Evolutionary conservation across 2,888 invertebrate genomes (phyloP).

Genomic region (Oscheius sp.): DNA sequence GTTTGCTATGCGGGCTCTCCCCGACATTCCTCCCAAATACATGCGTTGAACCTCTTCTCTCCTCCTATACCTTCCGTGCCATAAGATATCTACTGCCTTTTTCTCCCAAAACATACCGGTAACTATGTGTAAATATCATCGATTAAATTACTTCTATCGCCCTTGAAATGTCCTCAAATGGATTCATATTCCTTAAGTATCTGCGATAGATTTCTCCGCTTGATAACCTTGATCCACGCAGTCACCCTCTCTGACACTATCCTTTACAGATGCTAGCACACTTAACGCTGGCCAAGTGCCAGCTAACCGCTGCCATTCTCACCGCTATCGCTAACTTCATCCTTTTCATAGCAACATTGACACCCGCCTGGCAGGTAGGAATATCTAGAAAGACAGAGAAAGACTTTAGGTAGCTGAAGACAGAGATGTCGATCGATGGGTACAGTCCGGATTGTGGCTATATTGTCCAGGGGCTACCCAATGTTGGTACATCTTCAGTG

Average conservation of each 20-base stretch:
- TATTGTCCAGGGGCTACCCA: slow-evolving; percentile 64
- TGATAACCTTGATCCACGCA: slow-evolving; percentile 24
- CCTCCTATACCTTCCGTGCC: background rate
- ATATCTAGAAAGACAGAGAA: background rate
- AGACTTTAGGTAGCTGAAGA: slow-evolving; percentile 65
- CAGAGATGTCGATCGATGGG: slow-evolving; percentile 58
- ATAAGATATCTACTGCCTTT: background rate
- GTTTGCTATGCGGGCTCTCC: slow-evolving; percentile 56
- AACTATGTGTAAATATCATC: background rate
- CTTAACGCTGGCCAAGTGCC: slow-evolving; percentile 43
- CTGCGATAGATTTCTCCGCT: background rate
- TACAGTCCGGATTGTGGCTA: slow-evolving; percentile 66
- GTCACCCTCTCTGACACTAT: background rate
- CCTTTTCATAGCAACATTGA: slow-evolving; percentile 60
- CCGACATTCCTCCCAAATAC: slow-evolving; percentile 41
- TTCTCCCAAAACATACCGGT: background rate
- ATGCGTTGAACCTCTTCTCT: background rate
- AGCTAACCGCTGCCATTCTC: slow-evolving; percentile 48
- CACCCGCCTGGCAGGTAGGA: slow-evolving; percentile 69
- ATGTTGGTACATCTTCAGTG: slow-evolving; percentile 68
- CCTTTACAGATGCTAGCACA: slow-evolving; percentile 1
- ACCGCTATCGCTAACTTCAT: slow-evolving; percentile 53
- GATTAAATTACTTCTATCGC: background rate
- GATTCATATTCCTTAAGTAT: background rate
- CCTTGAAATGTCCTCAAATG: background rate